Base-by-base conservation (phyloP, 1,140 invertebrate species). In the Akabosia matsudoensis region DNA sequence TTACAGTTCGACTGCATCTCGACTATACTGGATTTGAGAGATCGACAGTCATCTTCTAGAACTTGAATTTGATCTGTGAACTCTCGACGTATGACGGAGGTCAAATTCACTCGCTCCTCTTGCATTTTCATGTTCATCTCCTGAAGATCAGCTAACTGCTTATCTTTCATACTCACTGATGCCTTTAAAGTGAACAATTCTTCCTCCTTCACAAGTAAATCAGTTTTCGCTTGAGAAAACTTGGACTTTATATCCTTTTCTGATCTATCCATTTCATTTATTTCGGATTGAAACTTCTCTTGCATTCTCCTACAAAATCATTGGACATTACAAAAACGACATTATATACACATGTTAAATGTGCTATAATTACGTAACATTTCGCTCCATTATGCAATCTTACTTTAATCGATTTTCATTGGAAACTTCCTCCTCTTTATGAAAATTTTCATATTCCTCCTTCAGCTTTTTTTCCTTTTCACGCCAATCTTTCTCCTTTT, bases 261-360 rank as follows among this genome's bases (percentile, higher is more conserved):
- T 13, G 82, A 78, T 30, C 75, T 77, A 75, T 90, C 90, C 33
- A 90, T 81, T 74, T 91, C 87, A 74, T 87, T 85, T 33, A 93
- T 81, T 81, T 93, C 91, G 26, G 86, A 85, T 75, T 92, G 90
- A 78, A 90, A 92, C 83, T 92, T 91, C 54, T 93, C 91, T 82
- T 89, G 91, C 2, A 91, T 84, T 76, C 90, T 87, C 81, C 91
- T 92, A 77, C 26, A 64, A 24, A 45, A n/a, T n/a, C n/a, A n/a
- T n/a, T n/a, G n/a, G n/a, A n/a, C n/a, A n/a, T n/a, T n/a, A n/a
- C n/a, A n/a, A n/a, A n/a, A n/a, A n/a, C n/a, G n/a, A n/a, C n/a
- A n/a, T n/a, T n/a, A n/a, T n/a, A n/a, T n/a, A n/a, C n/a, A n/a
- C n/a, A n/a, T n/a, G n/a, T n/a, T n/a, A n/a, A n/a, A n/a, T n/a